A percentile compares a stretch with the other conserved stretches of the same genome.
These are phyloP conservation scores for Autographa pulchrina DNA, from an alignment of 2,888 invertebrate genomes.

Conservation along the genomic window DNA sequence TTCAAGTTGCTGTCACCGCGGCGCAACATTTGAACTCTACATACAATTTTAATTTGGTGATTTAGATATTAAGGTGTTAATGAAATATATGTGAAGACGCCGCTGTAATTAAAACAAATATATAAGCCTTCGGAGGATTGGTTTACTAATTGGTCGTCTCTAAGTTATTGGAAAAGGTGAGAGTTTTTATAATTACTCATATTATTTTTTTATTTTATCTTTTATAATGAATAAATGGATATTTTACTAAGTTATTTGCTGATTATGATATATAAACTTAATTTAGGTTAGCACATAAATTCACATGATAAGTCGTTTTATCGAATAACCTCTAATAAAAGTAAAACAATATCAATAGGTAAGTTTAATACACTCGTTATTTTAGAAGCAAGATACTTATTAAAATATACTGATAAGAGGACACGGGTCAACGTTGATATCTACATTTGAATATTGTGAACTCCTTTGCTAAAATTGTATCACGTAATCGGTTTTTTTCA, in stretches of 20 bases:
- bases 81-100: constrained; percentile 58
- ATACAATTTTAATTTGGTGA: constrained; percentile 63
- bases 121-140: constrained; percentile 11
- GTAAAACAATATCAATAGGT: constrained; percentile 7
- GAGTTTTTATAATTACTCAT: constrained; percentile 5
- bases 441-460: constrained; percentile 1
- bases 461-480: not conserved
- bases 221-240: not conserved
- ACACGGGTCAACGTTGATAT: constrained; percentile 50
- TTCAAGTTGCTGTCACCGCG: constrained; percentile 78
- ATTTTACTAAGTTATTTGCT: not conserved
- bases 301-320: constrained; percentile 22
- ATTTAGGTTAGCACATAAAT: constrained; percentile 16
- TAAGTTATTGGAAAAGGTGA: constrained; percentile 29
- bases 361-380: constrained; percentile 10
- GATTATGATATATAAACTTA: not conserved
- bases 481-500: constrained; percentile 13
- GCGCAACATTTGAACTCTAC: constrained; percentile 86
- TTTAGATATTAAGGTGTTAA: constrained; percentile 57
- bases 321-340: constrained; percentile 22
- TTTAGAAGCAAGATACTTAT: constrained; percentile 16
- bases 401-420: constrained; percentile 52
- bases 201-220: not conserved
- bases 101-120: constrained; percentile 5
- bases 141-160: not conserved